Base-by-base conservation (phyloP, 2,797 vertebrate species). In the Lates japonicus region DNA sequence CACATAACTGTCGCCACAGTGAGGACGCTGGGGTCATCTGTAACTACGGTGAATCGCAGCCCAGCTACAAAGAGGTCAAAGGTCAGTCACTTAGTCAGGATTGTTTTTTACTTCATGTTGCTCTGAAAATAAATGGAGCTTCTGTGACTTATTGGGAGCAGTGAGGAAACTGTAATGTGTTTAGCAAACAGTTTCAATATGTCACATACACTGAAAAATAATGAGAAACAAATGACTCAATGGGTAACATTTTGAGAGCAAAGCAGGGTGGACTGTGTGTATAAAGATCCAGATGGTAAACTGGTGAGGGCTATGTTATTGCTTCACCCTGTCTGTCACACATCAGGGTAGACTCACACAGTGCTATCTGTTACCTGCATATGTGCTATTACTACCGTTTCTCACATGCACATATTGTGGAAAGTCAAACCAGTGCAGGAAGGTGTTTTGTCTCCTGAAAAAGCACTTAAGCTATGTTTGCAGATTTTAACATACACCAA, bases 11-110 rank as follows among this genome's bases (percentile, higher is more conserved):
- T 80, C 98, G 98, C 22, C 98, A 99, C 74, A 97, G 96, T 0
- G 98, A 99, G 91, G 98, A 99, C 0, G 98, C 98, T 0, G 98
- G 98, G 0, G 98, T 98, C 61, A 99, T 99, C 86, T 99, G 98
- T 14, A 94, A 98, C 90, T 97, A 98, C 20, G 90, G 90, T 1
- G 93, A 92, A 91, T 67, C 90, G 74, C 91, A 96, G 90, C 81
- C 70, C 54, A 37, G 79, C 81, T 7, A 78, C 74, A 29, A 93
- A 87, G 91, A 87, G 58, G 87, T 90, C 80, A 94, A 95, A 94
- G 95, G 95, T 95, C 72, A 86, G 88, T 78, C 46, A 22, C 11
- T 74, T 55, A 29, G 29, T 63, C 22, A 17, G 39, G 57, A 59
- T 8, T 46, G 55, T 60, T 74, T 76, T 69, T 81, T 41, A 7